These are phyloP conservation scores for Calephelis perditalis DNA, from an alignment of 2,888 invertebrate species.

Conservation along the genomic window DNA sequence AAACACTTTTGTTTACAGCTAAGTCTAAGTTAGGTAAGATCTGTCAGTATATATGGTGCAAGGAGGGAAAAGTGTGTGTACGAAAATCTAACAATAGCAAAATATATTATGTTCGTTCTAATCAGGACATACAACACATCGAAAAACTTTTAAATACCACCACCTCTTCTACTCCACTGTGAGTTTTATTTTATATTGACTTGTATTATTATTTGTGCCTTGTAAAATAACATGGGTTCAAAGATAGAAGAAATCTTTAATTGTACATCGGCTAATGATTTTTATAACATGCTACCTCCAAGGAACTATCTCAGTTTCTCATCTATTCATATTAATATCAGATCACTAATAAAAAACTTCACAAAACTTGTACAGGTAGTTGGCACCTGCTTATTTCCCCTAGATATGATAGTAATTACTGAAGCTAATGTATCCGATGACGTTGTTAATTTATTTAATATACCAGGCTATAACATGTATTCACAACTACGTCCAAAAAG, in stretches of 20 bases:
- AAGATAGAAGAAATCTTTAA: neutral
- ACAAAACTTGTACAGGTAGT: slow-evolving; percentile 22
- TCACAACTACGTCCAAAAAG: slow-evolving; percentile 20
- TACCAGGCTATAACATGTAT: slow-evolving; percentile 29
- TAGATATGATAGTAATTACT: slow-evolving; percentile 25
- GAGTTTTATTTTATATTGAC: neutral
- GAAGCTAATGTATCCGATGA: slow-evolving; percentile 24
- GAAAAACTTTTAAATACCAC: neutral
- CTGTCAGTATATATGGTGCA: slow-evolving; percentile 28
- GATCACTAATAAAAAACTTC: slow-evolving; percentile 28
- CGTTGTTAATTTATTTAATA: slow-evolving; percentile 22
- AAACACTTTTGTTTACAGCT: slow-evolving; percentile 25
- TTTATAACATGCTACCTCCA: neutral
- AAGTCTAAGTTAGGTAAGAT: slow-evolving; percentile 23
- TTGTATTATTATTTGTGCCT: neutral
- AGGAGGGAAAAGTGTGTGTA: slow-evolving; percentile 26
- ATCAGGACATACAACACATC: neutral
- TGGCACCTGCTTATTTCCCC: slow-evolving; percentile 9
- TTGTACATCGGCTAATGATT: neutral
- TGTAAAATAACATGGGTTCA: neutral
- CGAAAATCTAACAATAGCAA: slow-evolving; percentile 24
- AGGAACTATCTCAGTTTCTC: slow-evolving; percentile 1
- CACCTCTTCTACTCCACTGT: neutral
- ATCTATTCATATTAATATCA: slow-evolving; percentile 20
- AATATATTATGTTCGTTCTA: slow-evolving; percentile 19